Evolutionary conservation across 2,888 invertebrate genomes (phyloP).

Genomic region (Mycalesis mineus): DNA sequence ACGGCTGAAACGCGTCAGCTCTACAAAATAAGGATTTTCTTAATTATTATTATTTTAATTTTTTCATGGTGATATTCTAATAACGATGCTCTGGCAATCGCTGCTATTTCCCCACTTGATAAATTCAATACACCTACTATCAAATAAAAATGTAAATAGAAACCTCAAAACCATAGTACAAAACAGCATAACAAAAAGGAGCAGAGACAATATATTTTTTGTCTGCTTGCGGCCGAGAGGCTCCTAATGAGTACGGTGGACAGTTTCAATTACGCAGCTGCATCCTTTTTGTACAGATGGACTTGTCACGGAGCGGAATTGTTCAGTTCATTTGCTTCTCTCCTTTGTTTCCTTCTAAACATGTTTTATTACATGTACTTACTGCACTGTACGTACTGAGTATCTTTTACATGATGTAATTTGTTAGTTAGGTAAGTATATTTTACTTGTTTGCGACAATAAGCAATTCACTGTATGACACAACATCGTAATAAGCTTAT

Average conservation of each 20-base stretch:
- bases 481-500: no score
- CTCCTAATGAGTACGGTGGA: constrained; percentile 47
- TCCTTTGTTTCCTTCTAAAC: constrained; percentile 30
- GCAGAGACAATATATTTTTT: constrained; percentile 31
- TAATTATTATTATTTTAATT: no score
- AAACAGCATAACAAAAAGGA: constrained; percentile 15
- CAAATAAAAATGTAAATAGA: not conserved
- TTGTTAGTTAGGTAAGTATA: no score
- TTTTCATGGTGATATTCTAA: no score
- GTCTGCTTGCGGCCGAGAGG: constrained; percentile 34
- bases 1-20: no score
- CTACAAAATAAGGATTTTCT: no score
- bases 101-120: no score
- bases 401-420: no score
- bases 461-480: no score
- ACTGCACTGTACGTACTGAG: not conserved
- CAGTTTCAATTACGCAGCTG: constrained; percentile 54
- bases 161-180: not conserved
- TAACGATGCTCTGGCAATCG: no score
- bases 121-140: no score
- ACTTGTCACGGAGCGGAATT: constrained; percentile 42
- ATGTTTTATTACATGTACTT: constrained; percentile 14
- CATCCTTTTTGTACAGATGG: constrained; percentile 39
- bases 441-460: no score
- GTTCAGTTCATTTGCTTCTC: constrained; percentile 34